Evolutionary conservation across 2,888 invertebrate genomes (phyloP), one percentile per base, ranked within the genome.

Genomic region (Amphipoea oculea): DNA sequence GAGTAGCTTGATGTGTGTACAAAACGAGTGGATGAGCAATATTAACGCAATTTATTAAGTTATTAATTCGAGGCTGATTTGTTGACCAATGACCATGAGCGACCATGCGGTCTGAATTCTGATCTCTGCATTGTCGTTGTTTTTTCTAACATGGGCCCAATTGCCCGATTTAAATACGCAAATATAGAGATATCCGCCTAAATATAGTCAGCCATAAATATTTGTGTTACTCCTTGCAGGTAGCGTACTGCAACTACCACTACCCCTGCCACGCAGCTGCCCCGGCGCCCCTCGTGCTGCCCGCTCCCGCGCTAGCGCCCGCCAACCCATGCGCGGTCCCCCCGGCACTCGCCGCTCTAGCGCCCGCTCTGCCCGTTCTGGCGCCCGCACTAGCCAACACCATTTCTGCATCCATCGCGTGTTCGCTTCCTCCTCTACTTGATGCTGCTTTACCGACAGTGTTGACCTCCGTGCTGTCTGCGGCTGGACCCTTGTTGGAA

Each of bases 361-460:
- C 91, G 2, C 88, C 92, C 5, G 84, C 89, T 0, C 84, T 93
- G 0, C 90, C 93, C 2, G 40, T 89, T 5, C 87, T 91, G 0
- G 90, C 92, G 0, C 93, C 92, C 1, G 83, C 91, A 0, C 78
- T 92, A 2, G 92, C 92, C 4, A 83, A 83, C 48, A 88, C 90
- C 1, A 83, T 93, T 20, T 88, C 93, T 0, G 90, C 92, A 0
- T 89, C 91, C 0, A 90, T 93, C 9, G 77, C 91, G 0, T 86
- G 90, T 3, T 88, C 92, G 0, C 54, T 93, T 0, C 93, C 93
- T 0, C 90, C 91, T 7, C 79, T 92, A 6, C 79, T 92, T 9
- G 95, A 93, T 20, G 92, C 93, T 0, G 94, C 94, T 0, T 73
- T 94, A 57, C 94, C 94, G 0, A 89, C 92, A 0, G 90, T 94